These are phyloP conservation scores for Otus scops DNA, from an alignment of 2,797 vertebrate species.

Conservation along the genomic window DNA sequence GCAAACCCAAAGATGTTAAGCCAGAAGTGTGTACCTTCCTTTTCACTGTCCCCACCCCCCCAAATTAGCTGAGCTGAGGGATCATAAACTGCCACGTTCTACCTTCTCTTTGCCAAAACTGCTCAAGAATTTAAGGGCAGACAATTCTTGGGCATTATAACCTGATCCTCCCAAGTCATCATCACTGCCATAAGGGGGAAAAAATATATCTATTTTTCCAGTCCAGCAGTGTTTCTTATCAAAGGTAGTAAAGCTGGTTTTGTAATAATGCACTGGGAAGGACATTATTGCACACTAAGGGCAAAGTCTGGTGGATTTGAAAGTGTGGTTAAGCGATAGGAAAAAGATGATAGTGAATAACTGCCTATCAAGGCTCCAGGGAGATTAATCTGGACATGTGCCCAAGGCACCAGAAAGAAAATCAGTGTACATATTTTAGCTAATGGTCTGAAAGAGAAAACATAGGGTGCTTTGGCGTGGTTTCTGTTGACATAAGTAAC, in stretches of 20 bases:
- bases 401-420: not conserved
- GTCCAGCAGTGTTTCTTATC: not conserved
- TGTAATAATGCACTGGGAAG: not conserved
- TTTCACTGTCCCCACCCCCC: not conserved
- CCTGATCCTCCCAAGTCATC: not conserved
- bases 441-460: slow-evolving; percentile 44
- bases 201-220: not conserved
- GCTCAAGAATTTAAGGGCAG: not conserved
- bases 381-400: not conserved
- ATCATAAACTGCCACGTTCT: not conserved
- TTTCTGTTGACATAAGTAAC: slow-evolving; percentile 24
- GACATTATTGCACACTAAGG: not conserved
- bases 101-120: not conserved
- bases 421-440: not conserved
- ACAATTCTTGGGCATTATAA: not conserved
- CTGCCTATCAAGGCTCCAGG: not conserved
- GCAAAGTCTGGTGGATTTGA: slow-evolving; percentile 35
- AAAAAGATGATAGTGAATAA: slow-evolving; percentile 1
- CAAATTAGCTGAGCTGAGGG: not conserved
- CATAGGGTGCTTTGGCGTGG: not conserved
- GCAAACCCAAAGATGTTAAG: not conserved
- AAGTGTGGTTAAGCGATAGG: slow-evolving; percentile 10
- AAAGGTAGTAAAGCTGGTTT: not conserved
- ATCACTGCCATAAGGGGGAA: not conserved
- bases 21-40: not conserved